Conservation (phyloP, 2,113 vertebrate genomes). For the Oncorhynchus keta region DNA sequence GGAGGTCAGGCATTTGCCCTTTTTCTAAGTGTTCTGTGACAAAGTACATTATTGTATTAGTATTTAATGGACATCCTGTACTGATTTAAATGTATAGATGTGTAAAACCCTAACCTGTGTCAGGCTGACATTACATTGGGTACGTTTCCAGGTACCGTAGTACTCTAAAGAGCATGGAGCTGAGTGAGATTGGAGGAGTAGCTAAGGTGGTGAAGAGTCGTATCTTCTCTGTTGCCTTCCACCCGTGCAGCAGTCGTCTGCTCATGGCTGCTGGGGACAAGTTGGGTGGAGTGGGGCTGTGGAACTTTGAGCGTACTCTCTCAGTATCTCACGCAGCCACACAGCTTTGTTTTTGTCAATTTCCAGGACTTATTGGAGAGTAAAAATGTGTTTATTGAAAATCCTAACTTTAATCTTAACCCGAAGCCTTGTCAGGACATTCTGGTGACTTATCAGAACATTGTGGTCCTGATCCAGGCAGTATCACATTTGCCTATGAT, state of each 20-base stretch:
- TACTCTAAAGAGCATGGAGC: constrained; percentile 72
- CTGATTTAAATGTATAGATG: not conserved
- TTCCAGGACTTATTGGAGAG: no score
- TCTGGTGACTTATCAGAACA: no score
- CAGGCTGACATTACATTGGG: not conserved
- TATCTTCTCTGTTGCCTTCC: constrained; percentile 80
- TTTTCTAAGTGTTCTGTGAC: no score
- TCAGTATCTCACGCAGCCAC: not conserved
- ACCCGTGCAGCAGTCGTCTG: constrained; percentile 77
- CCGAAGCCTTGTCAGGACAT: no score
- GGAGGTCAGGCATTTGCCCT: not conserved
- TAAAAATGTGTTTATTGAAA: no score
- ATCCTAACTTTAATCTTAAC: no score
- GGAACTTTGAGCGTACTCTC: constrained; percentile 75
- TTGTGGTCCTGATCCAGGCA: no score
- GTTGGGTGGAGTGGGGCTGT: constrained; percentile 81
- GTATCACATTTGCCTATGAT: no score
- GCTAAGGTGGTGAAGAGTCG: constrained; percentile 78
- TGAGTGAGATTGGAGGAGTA: constrained; percentile 59
- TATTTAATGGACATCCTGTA: not conserved
- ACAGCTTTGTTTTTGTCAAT: no score
- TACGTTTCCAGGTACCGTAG: constrained; percentile 71
- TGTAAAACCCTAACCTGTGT: not conserved
- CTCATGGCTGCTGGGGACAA: constrained; percentile 84
- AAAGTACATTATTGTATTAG: no score